These are phyloP conservation scores for Crotalus horridus DNA, from an alignment of 2,113 vertebrate species.

Conservation along the genomic window DNA sequence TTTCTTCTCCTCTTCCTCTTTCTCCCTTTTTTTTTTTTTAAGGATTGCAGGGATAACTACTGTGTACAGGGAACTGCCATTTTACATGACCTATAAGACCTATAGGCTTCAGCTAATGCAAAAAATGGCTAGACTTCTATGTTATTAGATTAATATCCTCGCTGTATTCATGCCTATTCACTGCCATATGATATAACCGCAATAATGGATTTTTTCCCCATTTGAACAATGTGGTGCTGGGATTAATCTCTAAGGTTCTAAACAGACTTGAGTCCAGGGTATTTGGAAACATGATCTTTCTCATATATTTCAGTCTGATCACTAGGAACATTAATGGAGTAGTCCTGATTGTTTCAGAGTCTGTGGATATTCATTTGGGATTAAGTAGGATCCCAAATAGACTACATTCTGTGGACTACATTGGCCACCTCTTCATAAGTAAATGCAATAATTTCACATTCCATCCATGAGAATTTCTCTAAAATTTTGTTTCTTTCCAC, in stretches of 20 bases:
- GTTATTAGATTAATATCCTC: background rate
- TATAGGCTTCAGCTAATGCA: background rate
- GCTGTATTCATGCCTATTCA: background rate
- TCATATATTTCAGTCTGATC: background rate
- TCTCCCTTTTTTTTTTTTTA: background rate
- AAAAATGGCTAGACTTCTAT: background rate
- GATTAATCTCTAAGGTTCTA: background rate
- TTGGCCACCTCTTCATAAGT: background rate
- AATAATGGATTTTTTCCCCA: background rate
- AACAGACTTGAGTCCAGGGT: background rate
- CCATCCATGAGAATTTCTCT: background rate
- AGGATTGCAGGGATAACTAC: background rate
- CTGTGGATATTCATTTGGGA: background rate
- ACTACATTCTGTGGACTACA: background rate
- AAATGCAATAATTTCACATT: background rate
- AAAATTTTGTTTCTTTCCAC: background rate
- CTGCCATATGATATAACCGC: background rate
- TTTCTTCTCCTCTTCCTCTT: background rate
- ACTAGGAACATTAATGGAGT: background rate
- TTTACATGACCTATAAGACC: background rate
- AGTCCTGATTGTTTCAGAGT: background rate
- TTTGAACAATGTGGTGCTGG: background rate
- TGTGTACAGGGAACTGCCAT: background rate
- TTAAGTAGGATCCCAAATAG: background rate
- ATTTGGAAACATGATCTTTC: background rate